These are phyloP conservation scores for Strigamia maritima DNA, from an alignment of 2,888 invertebrate genomes.

Conservation along the genomic window DNA sequence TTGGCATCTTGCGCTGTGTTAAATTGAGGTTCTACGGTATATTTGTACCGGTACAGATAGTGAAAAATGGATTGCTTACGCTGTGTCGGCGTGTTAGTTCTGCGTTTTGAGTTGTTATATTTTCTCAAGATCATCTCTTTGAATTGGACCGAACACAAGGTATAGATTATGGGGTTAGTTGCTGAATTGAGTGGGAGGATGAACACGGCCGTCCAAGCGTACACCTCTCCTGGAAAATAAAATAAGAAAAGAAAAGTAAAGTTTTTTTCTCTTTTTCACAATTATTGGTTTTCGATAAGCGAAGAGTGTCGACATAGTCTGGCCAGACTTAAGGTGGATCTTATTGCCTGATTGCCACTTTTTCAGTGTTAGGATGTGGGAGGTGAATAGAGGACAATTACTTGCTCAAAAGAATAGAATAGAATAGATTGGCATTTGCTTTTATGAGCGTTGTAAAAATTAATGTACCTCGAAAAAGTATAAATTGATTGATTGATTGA, in stretches of 20 bases:
- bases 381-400: neutral
- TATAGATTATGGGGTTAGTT: slow-evolving; percentile 48
- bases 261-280: neutral
- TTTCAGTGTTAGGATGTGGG: neutral
- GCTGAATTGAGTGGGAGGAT: slow-evolving; percentile 48
- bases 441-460: neutral
- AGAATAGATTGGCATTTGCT: neutral
- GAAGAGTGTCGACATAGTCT: neutral
- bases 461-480: neutral
- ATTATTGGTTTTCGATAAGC: neutral
- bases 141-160: slow-evolving; percentile 45
- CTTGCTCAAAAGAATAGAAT: neutral
- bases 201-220: slow-evolving; percentile 49
- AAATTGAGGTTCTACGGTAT: too few species aligned
- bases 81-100: slow-evolving; percentile 36
- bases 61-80: slow-evolving; percentile 38
- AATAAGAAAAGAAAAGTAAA: neutral
- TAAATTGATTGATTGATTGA: neutral
- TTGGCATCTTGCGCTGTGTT: too few species aligned
- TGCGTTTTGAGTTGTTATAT: slow-evolving; percentile 25
- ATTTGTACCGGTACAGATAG: too few species aligned
- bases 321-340: neutral
- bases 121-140: slow-evolving; percentile 41
- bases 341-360: neutral
- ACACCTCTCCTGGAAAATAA: slow-evolving; percentile 44